Evolutionary conservation across 1,140 invertebrate genomes (phyloP), one percentile per base, ranked within the genome.

Genomic region (Brachionus paranguensis): DNA sequence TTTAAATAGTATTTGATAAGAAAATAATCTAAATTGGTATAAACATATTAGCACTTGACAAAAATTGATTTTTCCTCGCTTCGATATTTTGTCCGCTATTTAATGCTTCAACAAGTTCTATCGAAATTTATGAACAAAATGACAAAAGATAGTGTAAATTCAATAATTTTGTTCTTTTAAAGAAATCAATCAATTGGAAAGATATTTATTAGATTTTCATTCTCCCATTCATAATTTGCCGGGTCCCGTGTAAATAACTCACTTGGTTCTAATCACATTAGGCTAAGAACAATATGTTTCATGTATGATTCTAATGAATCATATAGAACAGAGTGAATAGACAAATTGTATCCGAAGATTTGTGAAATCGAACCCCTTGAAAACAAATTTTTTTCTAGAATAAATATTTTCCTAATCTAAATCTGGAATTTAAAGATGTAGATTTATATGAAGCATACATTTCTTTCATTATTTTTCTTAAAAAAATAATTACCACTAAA

Each of bases 361-460:
- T 68, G 12, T 68, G 33, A 68, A 33, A 33, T 72, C 17, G 37
- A 72, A 43, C 68, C 68, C 68, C 41, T 37, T 20, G 41, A 72
- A 72, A 72, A 43, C 33, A 41, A 17, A 1, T 27, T 72, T 72
- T 72, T 11, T 10, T 11, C 41, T 41, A 41, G 33, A 72, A 20
- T 41, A 72, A 45, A 72, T 43, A 72, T 72, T 72, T 10, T 72
- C 24, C n/a, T 72, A 72, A 72, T 72, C 68, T 41, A 72, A 72
- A 72, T 72, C 68, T 72, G 68, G 14, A 72, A 43, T 72, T 72
- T 43, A 43, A 20, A 72, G 68, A 72, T 72, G 12, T 20, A 24
- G 27, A 68, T 68, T 37, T 11, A 68, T 68, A 64, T 64, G 55
- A 64, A 47, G 45, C 33, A 68, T 68, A 20, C 33, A 72, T 43